phyloP scores from a whole-genome alignment of 2,888 invertebrate genomes.

The Cyaniris semiargus region DNA sequence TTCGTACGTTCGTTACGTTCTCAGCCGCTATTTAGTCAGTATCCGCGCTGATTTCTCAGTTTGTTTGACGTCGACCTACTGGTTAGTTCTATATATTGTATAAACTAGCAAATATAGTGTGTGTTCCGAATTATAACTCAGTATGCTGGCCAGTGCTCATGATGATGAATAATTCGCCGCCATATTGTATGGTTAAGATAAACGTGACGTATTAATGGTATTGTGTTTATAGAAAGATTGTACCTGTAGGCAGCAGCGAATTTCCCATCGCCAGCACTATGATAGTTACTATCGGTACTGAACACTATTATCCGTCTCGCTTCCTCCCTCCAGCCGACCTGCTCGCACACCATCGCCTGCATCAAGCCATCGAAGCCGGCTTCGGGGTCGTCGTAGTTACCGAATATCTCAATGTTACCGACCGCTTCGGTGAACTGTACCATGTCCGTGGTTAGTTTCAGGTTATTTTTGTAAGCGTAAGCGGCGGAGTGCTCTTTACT shows the following conservation, averaged over 20 bases:
- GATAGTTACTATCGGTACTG: conserved; percentile 90
- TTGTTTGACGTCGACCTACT: too few relatives aligned
- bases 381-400: conserved; percentile 86
- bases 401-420: conserved; percentile 25
- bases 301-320: conserved; percentile 87
- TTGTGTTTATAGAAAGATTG: too few relatives aligned
- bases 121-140: too few relatives aligned
- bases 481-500: conserved; percentile 34
- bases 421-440: conserved; percentile 61
- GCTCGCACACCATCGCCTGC: conserved; percentile 88
- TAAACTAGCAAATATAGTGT: too few relatives aligned
- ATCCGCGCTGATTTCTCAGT: too few relatives aligned
- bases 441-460: conserved; percentile 83
- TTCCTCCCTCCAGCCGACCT: conserved; percentile 87
- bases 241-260: conserved; percentile 81
- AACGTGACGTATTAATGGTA: too few relatives aligned
- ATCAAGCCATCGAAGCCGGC: conserved; percentile 93
- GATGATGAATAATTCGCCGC: too few relatives aligned
- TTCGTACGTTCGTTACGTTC: too few relatives aligned
- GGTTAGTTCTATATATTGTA: too few relatives aligned
- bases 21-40: too few relatives aligned
- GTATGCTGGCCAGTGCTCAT: too few relatives aligned
- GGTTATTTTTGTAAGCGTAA: conserved; percentile 84
- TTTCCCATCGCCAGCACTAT: conserved; percentile 91
- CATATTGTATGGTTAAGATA: too few relatives aligned